Evolutionary conservation across 2,797 vertebrate species (phyloP).

Genomic region (Xiphorhynchus erythropygius): DNA sequence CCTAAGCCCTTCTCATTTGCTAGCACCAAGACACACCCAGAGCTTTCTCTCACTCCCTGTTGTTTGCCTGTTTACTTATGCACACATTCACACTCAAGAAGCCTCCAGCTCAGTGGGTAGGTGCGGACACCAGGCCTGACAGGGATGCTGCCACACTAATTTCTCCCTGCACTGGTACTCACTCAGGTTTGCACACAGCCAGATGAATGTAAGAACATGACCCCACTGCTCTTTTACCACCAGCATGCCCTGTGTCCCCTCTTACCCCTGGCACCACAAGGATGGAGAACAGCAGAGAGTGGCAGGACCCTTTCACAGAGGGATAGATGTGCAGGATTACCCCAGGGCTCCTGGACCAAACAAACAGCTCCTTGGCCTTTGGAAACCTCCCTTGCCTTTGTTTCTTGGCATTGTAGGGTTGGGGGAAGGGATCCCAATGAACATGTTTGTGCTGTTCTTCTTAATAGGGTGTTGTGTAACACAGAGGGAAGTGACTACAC

Average conservation of each 20-base stretch:
- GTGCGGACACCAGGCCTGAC: not conserved
- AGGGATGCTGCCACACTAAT: not conserved
- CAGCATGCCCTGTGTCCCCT: not conserved
- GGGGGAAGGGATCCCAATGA: conserved; percentile 37
- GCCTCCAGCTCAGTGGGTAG: conserved; percentile 11
- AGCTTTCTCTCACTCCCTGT: not conserved
- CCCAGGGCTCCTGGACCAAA: not conserved
- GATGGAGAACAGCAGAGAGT: not conserved
- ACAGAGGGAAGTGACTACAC: conserved; percentile 64
- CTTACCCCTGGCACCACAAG: not conserved
- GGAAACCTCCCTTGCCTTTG: not conserved
- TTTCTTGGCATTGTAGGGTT: not conserved
- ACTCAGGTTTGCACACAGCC: not conserved
- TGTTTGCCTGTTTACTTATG: not conserved
- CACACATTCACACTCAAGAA: not conserved
- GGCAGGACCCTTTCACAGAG: not conserved
- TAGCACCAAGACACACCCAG: not conserved
- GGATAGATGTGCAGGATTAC: not conserved
- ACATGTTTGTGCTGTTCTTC: conserved; percentile 56
- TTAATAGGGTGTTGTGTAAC: conserved; percentile 72
- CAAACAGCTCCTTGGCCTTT: not conserved
- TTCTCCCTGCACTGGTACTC: not conserved
- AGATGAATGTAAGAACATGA: not conserved
- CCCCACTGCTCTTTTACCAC: not conserved
- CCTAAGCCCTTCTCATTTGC: not conserved